Evolutionary conservation across 2,797 vertebrate genomes (phyloP).

Genomic region (Sparidentex hasta): DNA sequence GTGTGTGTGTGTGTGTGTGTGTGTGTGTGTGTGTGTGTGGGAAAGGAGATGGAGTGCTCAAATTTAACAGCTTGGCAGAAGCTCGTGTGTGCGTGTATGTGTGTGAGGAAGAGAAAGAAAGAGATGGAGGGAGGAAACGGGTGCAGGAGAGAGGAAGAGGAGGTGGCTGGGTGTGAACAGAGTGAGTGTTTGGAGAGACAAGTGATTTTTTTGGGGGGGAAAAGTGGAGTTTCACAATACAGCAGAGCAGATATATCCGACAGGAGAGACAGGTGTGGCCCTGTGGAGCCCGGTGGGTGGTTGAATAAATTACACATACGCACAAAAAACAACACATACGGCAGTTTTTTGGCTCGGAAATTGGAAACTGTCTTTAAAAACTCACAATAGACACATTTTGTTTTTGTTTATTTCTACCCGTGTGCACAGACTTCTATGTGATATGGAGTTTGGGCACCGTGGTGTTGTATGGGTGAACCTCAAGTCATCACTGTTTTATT

Average conservation of each 20-base stretch:
- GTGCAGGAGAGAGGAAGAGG: conserved; percentile 12
- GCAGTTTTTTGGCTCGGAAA: conserved; percentile 2
- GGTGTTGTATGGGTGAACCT: too few relatives aligned
- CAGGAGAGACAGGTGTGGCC: conserved; percentile 18
- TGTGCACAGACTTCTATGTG: background rate
- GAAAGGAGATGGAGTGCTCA: conserved; percentile 50
- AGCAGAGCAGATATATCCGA: conserved; percentile 45
- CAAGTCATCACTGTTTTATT: too few relatives aligned
- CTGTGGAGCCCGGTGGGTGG: background rate
- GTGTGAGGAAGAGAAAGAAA: background rate
- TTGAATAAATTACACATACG: conserved; percentile 32
- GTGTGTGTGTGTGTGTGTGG: too few relatives aligned
- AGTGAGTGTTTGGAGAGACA: background rate
- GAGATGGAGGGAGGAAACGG: conserved; percentile 1
- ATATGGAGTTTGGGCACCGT: background rate
- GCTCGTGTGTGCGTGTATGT: background rate
- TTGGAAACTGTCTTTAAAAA: background rate
- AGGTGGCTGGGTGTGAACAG: conserved; percentile 32
- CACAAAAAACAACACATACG: conserved; percentile 34
- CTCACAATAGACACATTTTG: background rate
- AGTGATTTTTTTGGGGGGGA: conserved; percentile 18
- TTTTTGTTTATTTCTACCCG: background rate
- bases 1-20: conserved; percentile 23
- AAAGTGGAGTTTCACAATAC: conserved; percentile 38
- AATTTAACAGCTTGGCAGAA: conserved; percentile 52